A percentile compares a stretch with the other conserved stretches of the same genome.
Evolutionary conservation across 2,797 vertebrate genomes (phyloP).

Genomic region (Aplochiton taeniatus): DNA sequence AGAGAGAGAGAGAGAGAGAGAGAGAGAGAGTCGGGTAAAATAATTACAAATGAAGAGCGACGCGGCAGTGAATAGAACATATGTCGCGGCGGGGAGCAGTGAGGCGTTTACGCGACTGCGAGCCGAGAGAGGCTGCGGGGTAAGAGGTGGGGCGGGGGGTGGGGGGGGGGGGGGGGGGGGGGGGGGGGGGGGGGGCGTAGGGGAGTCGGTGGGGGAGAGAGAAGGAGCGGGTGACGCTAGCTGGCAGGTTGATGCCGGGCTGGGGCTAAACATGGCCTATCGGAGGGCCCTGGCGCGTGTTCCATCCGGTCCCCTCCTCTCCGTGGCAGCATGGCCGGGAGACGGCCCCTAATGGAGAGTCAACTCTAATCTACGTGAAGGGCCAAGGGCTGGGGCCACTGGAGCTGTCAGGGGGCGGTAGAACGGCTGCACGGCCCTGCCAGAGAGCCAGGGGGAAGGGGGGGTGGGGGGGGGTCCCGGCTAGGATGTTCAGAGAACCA

Average conservation of each 20-base stretch:
- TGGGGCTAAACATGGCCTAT: conserved; percentile 91
- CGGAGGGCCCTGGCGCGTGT: conserved; percentile 90
- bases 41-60: conserved; percentile 96
- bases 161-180: too few relatives aligned
- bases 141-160: background rate
- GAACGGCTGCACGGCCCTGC: too few relatives aligned
- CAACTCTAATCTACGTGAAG: conserved; percentile 87
- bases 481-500: too few relatives aligned
- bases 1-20: too few relatives aligned
- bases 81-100: conserved; percentile 80
- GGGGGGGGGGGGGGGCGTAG: background rate
- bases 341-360: conserved; percentile 91
- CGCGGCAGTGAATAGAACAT: conserved; percentile 90
- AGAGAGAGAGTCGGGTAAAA: conserved; percentile 60
- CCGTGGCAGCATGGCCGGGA: conserved; percentile 87
- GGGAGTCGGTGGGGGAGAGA: conserved; percentile 82
- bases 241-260: conserved; percentile 57
- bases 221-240: conserved; percentile 59
- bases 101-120: conserved; percentile 63
- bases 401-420: conserved; percentile 45
- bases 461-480: too few relatives aligned
- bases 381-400: conserved; percentile 72
- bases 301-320: conserved; percentile 85
- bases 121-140: conserved; percentile 37
- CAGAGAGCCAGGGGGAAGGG: too few relatives aligned